Percentiles rank a stretch among this genome's conserved stretches.
Conservation (phyloP, 1,140 invertebrate species). For the Gryon sp. region DNA sequence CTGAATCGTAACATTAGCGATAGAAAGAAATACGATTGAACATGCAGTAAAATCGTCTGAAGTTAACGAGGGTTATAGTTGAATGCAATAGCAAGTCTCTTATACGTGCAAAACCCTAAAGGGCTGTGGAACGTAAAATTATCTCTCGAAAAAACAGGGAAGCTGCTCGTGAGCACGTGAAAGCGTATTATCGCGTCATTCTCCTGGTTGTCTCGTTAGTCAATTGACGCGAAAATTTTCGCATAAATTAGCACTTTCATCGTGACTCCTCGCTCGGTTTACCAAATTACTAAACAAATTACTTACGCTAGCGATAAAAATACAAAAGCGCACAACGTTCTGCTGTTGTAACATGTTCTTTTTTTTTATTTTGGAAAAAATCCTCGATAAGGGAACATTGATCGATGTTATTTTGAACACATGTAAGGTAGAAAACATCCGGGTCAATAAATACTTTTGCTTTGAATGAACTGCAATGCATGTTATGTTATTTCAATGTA, state of each 20-base stretch:
- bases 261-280: slow-evolving; percentile 63
- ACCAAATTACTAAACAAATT: slow-evolving; percentile 66
- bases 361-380: slow-evolving; percentile 56
- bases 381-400: slow-evolving; percentile 43
- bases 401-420: slow-evolving; percentile 30
- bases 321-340: slow-evolving; percentile 17
- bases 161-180: slow-evolving; percentile 59
- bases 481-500: no score
- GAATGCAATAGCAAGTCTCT: slow-evolving; percentile 20
- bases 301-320: slow-evolving; percentile 63
- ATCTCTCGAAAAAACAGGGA: slow-evolving; percentile 56
- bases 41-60: slow-evolving; percentile 27
- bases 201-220: slow-evolving; percentile 62
- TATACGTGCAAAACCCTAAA: slow-evolving; percentile 49
- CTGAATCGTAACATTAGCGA: slow-evolving; percentile 5
- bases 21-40: slow-evolving; percentile 24
- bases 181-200: slow-evolving; percentile 61
- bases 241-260: slow-evolving; percentile 69
- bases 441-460: slow-evolving; percentile 20
- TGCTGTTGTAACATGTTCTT: slow-evolving; percentile 20
- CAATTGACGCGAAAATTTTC: slow-evolving; percentile 67
- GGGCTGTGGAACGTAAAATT: slow-evolving; percentile 61
- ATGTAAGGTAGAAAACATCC: slow-evolving; percentile 14
- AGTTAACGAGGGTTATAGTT: slow-evolving; percentile 15
- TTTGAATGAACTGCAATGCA: no score